Conservation (phyloP, 2,888 invertebrate species). For the Hecatera dysodea region DNA sequence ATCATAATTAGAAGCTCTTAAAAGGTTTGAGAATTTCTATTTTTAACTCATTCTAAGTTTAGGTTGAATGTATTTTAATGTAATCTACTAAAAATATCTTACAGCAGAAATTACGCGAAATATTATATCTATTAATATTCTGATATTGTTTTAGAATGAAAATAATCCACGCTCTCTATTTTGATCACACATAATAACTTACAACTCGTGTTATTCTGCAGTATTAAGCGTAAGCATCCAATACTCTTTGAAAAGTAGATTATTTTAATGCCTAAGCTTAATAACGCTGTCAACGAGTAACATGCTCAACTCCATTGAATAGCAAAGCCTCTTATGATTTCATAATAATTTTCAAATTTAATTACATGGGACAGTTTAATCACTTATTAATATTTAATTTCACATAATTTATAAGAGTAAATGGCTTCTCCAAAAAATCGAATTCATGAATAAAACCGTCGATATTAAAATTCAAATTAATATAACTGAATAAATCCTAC, state of each 20-base stretch:
- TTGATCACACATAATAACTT: slow-evolving; percentile 12
- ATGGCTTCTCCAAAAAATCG: slow-evolving; percentile 26
- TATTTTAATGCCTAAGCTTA: slow-evolving; percentile 16
- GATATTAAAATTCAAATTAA: slow-evolving; percentile 59
- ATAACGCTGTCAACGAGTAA: slow-evolving; percentile 26
- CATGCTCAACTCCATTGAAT: slow-evolving; percentile 7
- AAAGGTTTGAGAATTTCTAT: no score
- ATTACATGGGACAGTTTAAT: slow-evolving; percentile 16
- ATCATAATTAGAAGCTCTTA: no score
- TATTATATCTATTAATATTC: no score
- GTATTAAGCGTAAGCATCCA: not conserved
- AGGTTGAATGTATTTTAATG: no score
- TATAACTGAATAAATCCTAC: slow-evolving; percentile 68
- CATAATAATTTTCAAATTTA: slow-evolving; percentile 3
- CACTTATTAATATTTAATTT: slow-evolving; percentile 19
- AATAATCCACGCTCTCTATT: not conserved
- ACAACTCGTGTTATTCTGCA: not conserved
- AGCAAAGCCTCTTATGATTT: slow-evolving; percentile 33
- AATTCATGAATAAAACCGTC: slow-evolving; percentile 39
- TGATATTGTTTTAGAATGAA: not conserved
- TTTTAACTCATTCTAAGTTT: no score
- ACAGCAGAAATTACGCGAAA: no score
- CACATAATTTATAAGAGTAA: not conserved
- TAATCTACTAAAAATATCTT: not conserved
- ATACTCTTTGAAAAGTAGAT: slow-evolving; percentile 15